Evolutionary conservation across 2,113 vertebrate species (phyloP).

Genomic region (Circaetus cinerascens): DNA sequence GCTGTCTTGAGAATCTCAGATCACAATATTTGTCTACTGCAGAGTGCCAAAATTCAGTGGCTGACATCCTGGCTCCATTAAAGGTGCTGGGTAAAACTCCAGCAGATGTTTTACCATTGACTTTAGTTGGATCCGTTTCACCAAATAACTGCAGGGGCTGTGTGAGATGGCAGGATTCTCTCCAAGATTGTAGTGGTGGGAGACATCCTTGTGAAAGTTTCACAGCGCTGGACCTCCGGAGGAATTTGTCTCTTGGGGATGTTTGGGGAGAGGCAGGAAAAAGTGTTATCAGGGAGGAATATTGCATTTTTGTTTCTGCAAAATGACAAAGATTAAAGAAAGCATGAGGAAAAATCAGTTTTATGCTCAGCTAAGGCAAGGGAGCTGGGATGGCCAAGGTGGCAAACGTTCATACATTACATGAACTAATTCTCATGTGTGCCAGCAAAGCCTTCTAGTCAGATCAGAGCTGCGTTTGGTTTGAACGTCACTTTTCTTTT

Average conservation of each 20-base stretch:
- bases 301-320: not conserved
- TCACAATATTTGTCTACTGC: conserved; percentile 57
- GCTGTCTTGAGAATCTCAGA: conserved; percentile 62
- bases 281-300: not conserved
- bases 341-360: not conserved
- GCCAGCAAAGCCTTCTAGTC: not conserved
- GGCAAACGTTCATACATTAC: not conserved
- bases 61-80: conserved; percentile 59
- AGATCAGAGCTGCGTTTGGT: not conserved
- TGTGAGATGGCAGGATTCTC: conserved; percentile 49
- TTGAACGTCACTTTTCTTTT: not conserved
- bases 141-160: conserved; percentile 42
- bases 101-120: conserved; percentile 65
- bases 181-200: conserved; percentile 25
- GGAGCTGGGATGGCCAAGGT: not conserved
- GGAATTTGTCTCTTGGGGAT: conserved; percentile 43
- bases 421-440: not conserved
- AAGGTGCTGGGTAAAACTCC: conserved; percentile 60
- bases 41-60: conserved; percentile 60
- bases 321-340: not conserved
- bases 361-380: not conserved
- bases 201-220: conserved; percentile 50
- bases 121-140: conserved; percentile 54
- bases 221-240: not conserved
- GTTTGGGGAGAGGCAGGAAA: not conserved